Base-by-base conservation (phyloP, 1,140 invertebrate genomes). In the Triops cancriformis region DNA sequence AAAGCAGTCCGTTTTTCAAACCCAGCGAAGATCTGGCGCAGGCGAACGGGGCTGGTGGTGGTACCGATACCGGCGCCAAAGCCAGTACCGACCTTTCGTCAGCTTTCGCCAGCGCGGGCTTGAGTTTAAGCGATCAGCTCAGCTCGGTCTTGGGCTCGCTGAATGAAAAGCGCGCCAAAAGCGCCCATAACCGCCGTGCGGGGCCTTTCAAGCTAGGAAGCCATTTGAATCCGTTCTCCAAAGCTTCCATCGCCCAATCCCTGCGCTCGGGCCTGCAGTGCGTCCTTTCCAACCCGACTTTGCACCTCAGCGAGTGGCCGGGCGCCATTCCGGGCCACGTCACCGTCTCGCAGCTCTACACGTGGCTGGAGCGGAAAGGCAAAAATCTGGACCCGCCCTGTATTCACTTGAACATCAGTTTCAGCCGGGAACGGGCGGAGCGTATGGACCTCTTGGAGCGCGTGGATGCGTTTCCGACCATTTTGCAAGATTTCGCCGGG, bases 401-500 rank as follows among this genome's bases (percentile, higher is more conserved):
- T 81, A 85, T 88, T 78, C n/a, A 26, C 75, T 1, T 79, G 78
- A 11, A 76, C 80, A 72, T 72, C 77, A 37, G 43, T 64, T 27
- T 77, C 79, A 43, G 23, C 80, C 31, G 74, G 23, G 26, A 77
- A 75, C 2, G 79, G 72, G n/a, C 10, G 1, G 72, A 75, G 7
- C 31, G 26, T 75, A 37, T 41, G 26, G 26, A 41, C 2, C 37
- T 78, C 26, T 23, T 77, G 11, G 73, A 45, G 14, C 73, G 72
- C 26, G 28, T 11, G 37, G 27, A 73, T 6, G 80, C 83, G 6
- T 87, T 90, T 51, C 88, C 89, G 27, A 90, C 89, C 77, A 87
- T 93, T 7, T 85, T 96, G 79, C 90, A 93, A 80, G 90, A 94
- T 43, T 96, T 96, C 83, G 93, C 93, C 51, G 89, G 89, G 72